These are phyloP conservation scores for Pangasianodon gigas DNA, from an alignment of 2,113 vertebrate genomes.

Conservation along the genomic window DNA sequence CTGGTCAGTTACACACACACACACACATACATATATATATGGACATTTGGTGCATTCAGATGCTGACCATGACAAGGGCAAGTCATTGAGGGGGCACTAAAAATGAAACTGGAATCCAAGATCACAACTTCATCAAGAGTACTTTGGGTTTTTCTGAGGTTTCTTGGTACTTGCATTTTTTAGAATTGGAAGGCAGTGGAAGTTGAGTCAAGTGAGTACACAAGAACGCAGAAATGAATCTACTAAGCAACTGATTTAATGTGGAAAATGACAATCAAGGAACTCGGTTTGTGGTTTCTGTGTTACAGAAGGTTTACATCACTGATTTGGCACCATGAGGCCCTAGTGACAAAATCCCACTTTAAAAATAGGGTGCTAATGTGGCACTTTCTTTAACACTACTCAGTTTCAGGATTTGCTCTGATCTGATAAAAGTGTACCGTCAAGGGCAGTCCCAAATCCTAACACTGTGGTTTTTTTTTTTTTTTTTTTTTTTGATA, in stretches of 20 bases:
- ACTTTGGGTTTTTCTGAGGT: neutral
- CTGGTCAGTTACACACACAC: constrained; percentile 75
- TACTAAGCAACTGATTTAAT: neutral
- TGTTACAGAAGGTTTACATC: neutral
- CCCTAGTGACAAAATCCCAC: neutral
- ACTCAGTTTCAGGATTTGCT: neutral
- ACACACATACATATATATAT: neutral
- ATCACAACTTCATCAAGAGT: neutral
- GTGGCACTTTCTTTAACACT: neutral
- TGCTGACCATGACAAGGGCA: too few relatives aligned
- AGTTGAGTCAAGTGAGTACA: neutral
- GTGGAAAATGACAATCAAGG: neutral
- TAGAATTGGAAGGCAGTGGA: neutral
- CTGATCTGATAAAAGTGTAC: neutral
- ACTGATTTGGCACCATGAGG: neutral
- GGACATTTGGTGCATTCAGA: neutral
- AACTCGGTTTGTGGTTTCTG: neutral
- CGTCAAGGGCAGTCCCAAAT: neutral
- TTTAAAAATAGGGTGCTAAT: neutral
- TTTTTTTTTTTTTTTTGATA: neutral
- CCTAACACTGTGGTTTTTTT: neutral
- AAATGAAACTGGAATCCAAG: neutral
- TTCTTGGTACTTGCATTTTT: neutral
- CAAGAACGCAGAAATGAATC: neutral
- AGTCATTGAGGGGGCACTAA: neutral